Evolutionary conservation across 2,113 vertebrate species (phyloP), one percentile per base, ranked within the genome.

Genomic region (Nipponia nippon): DNA sequence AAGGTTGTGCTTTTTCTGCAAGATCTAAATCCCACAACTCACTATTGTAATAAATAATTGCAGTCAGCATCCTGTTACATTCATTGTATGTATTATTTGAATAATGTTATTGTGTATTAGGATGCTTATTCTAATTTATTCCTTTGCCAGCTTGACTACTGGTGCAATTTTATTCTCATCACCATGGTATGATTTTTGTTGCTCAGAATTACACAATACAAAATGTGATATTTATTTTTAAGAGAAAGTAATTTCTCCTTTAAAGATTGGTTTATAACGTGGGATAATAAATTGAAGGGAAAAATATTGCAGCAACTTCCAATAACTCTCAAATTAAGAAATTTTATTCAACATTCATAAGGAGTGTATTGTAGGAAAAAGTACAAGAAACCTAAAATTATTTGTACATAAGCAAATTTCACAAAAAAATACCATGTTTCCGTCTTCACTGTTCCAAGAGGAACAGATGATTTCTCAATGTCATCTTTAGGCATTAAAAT

Each of bases 151-250:
- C 22, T 52, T 69, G 34, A 93, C n/a, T 62, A 72, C 49, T 44
- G 16, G 69, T 91, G n/a, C n/a, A 75, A 92, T 96, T 97, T 95
- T 90, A 38, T 93, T 91, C 56, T 75, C 66, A 85, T 89, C 96
- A 59, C 9, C n/a, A 38, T 46, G 76, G 44, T 47, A 72, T 72
- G 38, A 62, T 69, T 95, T 93, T 85, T 81, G 93, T 95, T 93
- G 83, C 90, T 91, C 34, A 70, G 44, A 97, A 97, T 93, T 88
- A 73, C 53, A 77, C n/a, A 42, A 71, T 36, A 70, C 61, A 87
- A 92, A 63, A 42, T 11, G 4, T n/a, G 47, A 63, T 72, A 53
- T 46, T 84, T 97, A 65, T 77, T 96, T 95, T 91, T 72, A 90
- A 91, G 47, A 46, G 49, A 92, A 92, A 85, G 29, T 9, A 87